Evolutionary conservation across 2,797 vertebrate genomes (phyloP).

Genomic region (Microchirus variegatus): DNA sequence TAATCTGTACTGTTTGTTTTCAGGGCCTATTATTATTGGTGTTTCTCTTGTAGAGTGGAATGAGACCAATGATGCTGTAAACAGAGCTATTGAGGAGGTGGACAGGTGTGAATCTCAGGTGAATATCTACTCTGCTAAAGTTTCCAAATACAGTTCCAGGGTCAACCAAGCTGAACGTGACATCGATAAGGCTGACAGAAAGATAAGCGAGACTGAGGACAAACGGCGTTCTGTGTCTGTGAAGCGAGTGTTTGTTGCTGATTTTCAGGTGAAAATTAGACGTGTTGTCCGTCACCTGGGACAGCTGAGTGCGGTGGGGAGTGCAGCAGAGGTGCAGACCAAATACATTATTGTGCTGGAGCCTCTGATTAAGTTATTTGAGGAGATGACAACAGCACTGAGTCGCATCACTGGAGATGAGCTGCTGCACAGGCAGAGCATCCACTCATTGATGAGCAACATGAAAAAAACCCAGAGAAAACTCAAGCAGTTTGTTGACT

Average conservation of each 20-base stretch:
- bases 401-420: not conserved
- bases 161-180: not conserved
- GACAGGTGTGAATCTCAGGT: not conserved
- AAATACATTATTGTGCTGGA: not conserved
- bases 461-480: not conserved
- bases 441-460: not conserved
- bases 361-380: not conserved
- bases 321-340: constrained; percentile 4
- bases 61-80: not conserved
- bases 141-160: not conserved
- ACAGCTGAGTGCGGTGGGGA: not conserved
- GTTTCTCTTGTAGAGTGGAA: not conserved
- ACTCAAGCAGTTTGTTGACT: not conserved
- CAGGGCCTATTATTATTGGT: not conserved
- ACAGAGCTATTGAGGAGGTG: not conserved
- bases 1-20: not conserved
- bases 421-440: not conserved
- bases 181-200: not conserved
- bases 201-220: not conserved
- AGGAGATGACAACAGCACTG: not conserved
- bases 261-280: not conserved
- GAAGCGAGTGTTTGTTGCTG: not conserved
- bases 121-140: not conserved
- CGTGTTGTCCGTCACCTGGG: not conserved
- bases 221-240: not conserved